A percentile compares a stretch with the other conserved stretches of the same genome.
Evolutionary conservation across 2,888 invertebrate species (phyloP).

Genomic region (Caenorhabditis sulstoni): DNA sequence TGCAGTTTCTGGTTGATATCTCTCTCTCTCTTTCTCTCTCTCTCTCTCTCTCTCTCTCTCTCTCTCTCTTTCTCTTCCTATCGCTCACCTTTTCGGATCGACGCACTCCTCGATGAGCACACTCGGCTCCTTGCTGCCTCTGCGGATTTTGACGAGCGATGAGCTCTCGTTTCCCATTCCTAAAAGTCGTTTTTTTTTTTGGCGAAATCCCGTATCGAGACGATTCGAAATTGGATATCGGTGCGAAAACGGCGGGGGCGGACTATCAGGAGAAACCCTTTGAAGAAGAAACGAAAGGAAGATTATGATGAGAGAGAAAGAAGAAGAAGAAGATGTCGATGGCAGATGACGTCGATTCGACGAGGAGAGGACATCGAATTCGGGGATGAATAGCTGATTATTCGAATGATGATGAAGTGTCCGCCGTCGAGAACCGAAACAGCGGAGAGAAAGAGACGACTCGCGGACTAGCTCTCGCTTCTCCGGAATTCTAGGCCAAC

Average conservation of each 20-base stretch:
- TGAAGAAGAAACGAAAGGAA: background rate
- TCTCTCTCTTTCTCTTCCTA: background rate
- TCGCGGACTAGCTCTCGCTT: no score
- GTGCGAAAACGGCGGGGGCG: slow-evolving; percentile 5
- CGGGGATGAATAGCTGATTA: slow-evolving; percentile 7
- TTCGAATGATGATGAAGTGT: slow-evolving; percentile 16
- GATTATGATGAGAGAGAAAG: background rate
- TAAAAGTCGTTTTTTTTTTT: background rate
- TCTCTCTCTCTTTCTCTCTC: no score
- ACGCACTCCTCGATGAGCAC: slow-evolving; percentile 60
- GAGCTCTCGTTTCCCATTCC: slow-evolving; percentile 71
- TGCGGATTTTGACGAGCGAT: slow-evolving; percentile 64
- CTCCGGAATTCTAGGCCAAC: no score
- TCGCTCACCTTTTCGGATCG: slow-evolving; percentile 45
- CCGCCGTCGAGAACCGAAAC: no score
- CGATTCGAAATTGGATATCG: slow-evolving; percentile 19
- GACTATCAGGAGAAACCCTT: slow-evolving; percentile 2
- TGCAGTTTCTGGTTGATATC: no score
- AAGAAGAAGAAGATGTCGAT: background rate
- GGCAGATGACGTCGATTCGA: no score
- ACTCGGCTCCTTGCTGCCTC: slow-evolving; percentile 59
- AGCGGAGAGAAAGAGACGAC: no score
- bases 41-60: no score
- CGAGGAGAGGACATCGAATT: no score
- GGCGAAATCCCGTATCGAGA: no score